Evolutionary conservation across 2,113 vertebrate species (phyloP).

Genomic region (Lasiurus borealis): DNA sequence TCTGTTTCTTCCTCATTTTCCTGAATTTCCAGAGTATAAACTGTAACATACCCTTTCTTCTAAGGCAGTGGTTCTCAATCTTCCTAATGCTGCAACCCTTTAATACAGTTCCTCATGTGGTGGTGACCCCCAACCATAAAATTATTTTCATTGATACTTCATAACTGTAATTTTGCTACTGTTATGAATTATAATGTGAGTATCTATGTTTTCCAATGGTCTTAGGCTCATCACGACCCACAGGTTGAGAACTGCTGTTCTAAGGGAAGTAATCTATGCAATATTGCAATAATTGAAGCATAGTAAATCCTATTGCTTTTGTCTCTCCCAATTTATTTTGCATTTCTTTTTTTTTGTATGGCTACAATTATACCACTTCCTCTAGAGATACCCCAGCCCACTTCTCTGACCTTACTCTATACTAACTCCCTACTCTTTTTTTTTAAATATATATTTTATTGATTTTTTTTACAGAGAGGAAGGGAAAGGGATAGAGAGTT

Average conservation of each 20-base stretch:
- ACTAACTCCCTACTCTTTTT: background rate
- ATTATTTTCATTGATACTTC: no score
- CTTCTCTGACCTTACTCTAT: background rate
- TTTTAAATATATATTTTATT: background rate
- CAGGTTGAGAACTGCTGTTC: no score
- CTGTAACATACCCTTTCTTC: background rate
- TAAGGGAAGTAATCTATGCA: background rate
- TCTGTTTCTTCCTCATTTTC: constrained; percentile 24
- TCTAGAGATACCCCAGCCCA: background rate
- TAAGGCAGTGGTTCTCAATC: no score
- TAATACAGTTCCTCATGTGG: no score
- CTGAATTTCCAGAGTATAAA: constrained; percentile 20
- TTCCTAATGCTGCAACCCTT: no score
- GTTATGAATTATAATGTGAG: no score
- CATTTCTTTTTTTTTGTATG: constrained; percentile 5
- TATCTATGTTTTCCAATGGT: no score
- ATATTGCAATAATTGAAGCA: background rate
- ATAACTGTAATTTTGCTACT: no score
- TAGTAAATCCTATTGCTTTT: background rate
- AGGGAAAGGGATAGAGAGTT: no score
- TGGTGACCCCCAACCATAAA: no score
- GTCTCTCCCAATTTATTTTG: background rate
- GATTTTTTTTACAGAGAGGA: no score
- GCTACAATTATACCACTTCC: background rate
- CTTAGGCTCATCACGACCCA: no score